Percentiles rank a stretch among this genome's conserved stretches.
phyloP scores from a whole-genome alignment of 2,888 invertebrate genomes.

The Seira sanloemensis region DNA sequence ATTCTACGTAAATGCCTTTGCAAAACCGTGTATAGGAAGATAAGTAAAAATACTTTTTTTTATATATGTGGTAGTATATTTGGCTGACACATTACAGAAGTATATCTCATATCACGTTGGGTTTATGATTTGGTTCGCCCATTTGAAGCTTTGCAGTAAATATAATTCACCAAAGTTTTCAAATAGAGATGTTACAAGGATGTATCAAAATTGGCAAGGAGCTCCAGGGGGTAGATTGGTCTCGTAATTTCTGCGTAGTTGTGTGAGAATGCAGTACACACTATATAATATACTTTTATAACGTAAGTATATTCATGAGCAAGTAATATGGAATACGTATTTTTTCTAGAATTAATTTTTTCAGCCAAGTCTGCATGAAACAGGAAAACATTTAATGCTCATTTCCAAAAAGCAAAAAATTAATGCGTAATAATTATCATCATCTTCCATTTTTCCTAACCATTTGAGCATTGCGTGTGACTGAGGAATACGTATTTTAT shows the following conservation, averaged over 20 bases:
- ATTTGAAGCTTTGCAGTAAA: background rate
- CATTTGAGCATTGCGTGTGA: background rate
- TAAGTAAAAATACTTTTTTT: background rate
- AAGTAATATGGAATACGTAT: background rate
- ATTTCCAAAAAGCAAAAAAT: background rate
- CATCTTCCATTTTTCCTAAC: background rate
- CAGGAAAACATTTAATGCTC: background rate
- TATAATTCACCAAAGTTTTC: background rate
- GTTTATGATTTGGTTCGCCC: too few species aligned
- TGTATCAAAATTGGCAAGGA: conserved; percentile 38
- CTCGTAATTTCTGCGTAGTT: conserved; percentile 17
- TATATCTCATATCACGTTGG: too few species aligned
- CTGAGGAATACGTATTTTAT: background rate
- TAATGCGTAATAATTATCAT: background rate
- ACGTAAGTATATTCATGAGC: too few species aligned
- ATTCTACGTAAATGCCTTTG: background rate
- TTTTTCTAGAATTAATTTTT: too few species aligned
- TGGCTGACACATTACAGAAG: too few species aligned
- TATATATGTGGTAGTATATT: too few species aligned
- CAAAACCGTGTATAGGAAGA: too few species aligned
- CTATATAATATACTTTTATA: too few species aligned
- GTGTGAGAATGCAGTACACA: too few species aligned
- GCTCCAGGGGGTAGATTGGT: conserved; percentile 55
- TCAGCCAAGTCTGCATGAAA: too few species aligned
- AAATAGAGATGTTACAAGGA: background rate